Evolutionary conservation across 2,797 vertebrate genomes (phyloP).

Genomic region (Acanthornis magna): DNA sequence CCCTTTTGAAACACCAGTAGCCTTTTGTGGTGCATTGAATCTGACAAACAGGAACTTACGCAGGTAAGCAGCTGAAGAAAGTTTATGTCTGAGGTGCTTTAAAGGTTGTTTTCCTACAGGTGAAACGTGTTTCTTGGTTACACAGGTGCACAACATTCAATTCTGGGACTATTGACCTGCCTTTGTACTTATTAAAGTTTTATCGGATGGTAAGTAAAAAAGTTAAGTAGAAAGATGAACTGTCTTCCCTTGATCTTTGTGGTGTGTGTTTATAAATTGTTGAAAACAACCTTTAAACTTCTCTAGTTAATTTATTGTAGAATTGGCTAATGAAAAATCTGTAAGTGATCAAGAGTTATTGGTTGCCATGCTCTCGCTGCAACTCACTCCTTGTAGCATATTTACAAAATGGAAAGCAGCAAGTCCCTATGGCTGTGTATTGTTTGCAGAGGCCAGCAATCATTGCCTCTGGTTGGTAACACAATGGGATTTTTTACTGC

Average conservation of each 20-base stretch:
- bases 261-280: neutral
- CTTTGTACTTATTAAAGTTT: constrained; percentile 31
- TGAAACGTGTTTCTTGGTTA: constrained; percentile 14
- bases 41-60: neutral
- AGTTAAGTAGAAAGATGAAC: neutral
- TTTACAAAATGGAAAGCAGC: neutral
- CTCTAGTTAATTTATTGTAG: neutral
- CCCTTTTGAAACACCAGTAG: constrained; percentile 13
- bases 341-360: neutral
- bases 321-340: neutral
- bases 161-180: neutral
- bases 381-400: neutral
- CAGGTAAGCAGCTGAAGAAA: constrained; percentile 56
- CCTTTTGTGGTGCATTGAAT: constrained; percentile 2
- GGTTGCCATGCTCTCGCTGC: neutral
- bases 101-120: constrained; percentile 4
- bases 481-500: neutral
- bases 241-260: neutral
- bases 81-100: neutral
- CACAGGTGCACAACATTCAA: neutral
- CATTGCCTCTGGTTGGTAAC: neutral
- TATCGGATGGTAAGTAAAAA: neutral
- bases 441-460: neutral
- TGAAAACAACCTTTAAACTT: constrained; percentile 16
- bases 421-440: neutral